These are phyloP conservation scores for Myotis brandtii DNA, from an alignment of 2,113 vertebrate species.

Conservation along the genomic window DNA sequence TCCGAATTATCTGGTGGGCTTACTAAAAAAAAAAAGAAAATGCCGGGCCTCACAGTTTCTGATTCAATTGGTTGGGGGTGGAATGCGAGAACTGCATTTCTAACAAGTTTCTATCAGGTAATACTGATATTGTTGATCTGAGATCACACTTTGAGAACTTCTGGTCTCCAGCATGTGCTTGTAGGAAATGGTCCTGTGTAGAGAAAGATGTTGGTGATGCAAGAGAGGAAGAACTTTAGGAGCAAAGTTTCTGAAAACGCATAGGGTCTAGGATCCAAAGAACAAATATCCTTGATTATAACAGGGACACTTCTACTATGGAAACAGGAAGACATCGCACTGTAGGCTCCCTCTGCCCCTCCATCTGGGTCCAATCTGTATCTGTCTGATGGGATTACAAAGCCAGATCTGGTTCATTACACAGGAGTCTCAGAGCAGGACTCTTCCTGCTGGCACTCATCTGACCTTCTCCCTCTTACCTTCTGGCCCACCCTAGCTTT, in stretches of 20 bases:
- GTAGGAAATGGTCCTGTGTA: background rate
- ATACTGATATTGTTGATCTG: background rate
- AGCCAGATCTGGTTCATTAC: background rate
- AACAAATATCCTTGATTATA: background rate
- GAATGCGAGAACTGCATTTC: background rate
- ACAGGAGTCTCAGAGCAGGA: background rate
- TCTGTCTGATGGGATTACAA: background rate
- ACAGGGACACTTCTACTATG: background rate
- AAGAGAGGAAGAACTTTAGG: background rate
- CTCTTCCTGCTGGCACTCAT: background rate
- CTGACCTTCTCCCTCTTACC: background rate
- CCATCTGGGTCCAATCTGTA: fast-evolving
- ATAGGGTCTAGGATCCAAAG: background rate
- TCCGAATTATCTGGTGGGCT: background rate
- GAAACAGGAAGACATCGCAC: background rate
- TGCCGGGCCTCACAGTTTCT: background rate
- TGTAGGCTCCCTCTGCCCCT: background rate
- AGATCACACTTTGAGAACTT: background rate
- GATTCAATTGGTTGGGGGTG: background rate
- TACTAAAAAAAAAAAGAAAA: background rate
- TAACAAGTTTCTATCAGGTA: background rate
- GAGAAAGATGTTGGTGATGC: background rate
- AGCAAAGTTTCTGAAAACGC: background rate
- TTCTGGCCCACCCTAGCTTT: background rate
- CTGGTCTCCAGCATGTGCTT: background rate